phyloP scores from a whole-genome alignment of 2,888 invertebrate genomes.

The Cataglyphis livida region DNA sequence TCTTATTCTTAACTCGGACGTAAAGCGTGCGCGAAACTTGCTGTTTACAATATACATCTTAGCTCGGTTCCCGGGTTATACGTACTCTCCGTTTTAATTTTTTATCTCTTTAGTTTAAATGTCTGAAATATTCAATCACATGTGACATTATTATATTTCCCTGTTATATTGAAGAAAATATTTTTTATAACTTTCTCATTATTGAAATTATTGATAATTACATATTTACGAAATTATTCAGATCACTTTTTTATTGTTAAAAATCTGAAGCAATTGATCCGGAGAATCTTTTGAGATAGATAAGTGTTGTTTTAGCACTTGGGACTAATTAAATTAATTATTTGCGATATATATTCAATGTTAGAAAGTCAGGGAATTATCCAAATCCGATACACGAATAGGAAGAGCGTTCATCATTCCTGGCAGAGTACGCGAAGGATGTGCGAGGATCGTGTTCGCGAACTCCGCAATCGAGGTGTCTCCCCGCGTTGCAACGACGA shows the following conservation, averaged over 20 bases:
- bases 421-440: not conserved
- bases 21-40: constrained; percentile 17
- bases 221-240: not conserved
- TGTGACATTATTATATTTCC: not conserved
- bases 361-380: not conserved
- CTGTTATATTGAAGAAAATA: not conserved
- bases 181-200: not conserved
- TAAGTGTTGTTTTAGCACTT: not conserved
- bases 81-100: not conserved
- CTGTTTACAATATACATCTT: not conserved
- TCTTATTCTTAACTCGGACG: constrained; percentile 31
- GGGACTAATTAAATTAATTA: constrained; percentile 6
- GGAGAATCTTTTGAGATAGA: not conserved
- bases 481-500: constrained; percentile 36
- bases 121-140: not conserved
- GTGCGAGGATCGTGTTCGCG: not conserved
- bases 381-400: not conserved
- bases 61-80: not conserved
- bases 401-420: not conserved
- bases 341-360: not conserved
- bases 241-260: not conserved
- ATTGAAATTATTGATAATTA: constrained; percentile 5
- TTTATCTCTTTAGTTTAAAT: not conserved
- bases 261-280: not conserved
- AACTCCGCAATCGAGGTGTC: constrained; percentile 34